phyloP scores from a whole-genome alignment of 2,888 invertebrate genomes.

The Melinopterus prodromus region DNA sequence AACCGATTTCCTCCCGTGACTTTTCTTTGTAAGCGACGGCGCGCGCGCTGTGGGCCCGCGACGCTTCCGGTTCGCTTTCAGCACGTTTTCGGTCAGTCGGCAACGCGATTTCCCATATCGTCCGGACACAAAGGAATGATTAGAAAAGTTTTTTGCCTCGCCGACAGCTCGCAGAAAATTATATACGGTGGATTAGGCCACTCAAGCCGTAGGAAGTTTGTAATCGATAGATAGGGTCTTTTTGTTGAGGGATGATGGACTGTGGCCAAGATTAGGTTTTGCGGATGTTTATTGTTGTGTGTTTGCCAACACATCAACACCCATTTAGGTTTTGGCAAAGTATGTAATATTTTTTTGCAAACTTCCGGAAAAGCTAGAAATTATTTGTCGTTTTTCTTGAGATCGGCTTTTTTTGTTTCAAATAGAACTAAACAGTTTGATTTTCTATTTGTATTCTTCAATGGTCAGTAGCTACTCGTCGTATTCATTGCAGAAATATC shows the following conservation, averaged over 20 bases:
- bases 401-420: too few species aligned
- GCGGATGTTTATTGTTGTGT: not conserved
- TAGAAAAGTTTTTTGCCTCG: not conserved
- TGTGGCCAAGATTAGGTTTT: not conserved
- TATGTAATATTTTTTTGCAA: too few species aligned
- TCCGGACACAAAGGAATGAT: not conserved
- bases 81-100: not conserved
- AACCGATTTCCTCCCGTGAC: slow-evolving; percentile 4
- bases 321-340: too few species aligned
- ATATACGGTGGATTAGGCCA: not conserved
- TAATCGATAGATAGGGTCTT: not conserved
- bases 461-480: too few species aligned
- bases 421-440: too few species aligned
- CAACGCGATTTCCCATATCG: not conserved
- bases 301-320: too few species aligned
- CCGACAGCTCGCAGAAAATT: not conserved
- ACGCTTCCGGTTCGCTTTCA: not conserved
- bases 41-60: not conserved
- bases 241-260: not conserved
- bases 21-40: not conserved
- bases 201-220: not conserved
- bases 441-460: too few species aligned
- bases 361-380: too few species aligned
- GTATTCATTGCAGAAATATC: too few species aligned
- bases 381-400: too few species aligned